Evolutionary conservation across 2,113 vertebrate species (phyloP).

Genomic region (Strigops habroptila): DNA sequence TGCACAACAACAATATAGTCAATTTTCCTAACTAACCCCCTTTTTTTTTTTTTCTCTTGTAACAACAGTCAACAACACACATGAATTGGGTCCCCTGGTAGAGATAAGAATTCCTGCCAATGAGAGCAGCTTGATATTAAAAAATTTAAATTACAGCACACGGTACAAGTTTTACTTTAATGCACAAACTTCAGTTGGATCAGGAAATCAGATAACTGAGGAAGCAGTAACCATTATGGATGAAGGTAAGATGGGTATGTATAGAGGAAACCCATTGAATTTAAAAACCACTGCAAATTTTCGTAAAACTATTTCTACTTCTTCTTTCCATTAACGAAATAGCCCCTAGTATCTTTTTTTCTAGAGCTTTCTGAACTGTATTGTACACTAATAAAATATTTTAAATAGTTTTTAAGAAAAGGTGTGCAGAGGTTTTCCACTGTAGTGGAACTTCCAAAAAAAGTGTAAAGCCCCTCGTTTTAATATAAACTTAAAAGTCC

Average conservation of each 20-base stretch:
- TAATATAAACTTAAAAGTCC: not conserved
- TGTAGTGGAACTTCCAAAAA: not conserved
- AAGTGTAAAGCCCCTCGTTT: not conserved
- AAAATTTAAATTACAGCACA: slow-evolving; percentile 91
- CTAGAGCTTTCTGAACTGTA: not conserved
- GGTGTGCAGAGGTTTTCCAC: not conserved
- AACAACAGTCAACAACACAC: slow-evolving; percentile 89
- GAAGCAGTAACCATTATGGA: slow-evolving; percentile 89
- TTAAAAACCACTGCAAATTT: not conserved
- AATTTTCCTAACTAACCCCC: not conserved
- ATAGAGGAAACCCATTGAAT: not conserved
- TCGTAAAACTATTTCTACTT: not conserved
- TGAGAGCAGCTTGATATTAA: slow-evolving; percentile 88
- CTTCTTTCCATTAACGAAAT: not conserved
- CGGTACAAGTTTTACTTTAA: slow-evolving; percentile 96
- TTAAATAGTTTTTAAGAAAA: not conserved
- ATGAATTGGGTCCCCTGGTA: slow-evolving; percentile 87
- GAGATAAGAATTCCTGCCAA: slow-evolving; percentile 89
- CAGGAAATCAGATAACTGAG: slow-evolving; percentile 84
- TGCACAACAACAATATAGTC: not conserved
- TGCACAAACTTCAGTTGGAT: slow-evolving; percentile 85
- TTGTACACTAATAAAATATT: not conserved
- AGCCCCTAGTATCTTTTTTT: not conserved
- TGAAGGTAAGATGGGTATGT: slow-evolving; percentile 90
- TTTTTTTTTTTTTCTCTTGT: not conserved